phyloP scores from a whole-genome alignment of 1,140 invertebrate species.

The Ceratina australensis region DNA sequence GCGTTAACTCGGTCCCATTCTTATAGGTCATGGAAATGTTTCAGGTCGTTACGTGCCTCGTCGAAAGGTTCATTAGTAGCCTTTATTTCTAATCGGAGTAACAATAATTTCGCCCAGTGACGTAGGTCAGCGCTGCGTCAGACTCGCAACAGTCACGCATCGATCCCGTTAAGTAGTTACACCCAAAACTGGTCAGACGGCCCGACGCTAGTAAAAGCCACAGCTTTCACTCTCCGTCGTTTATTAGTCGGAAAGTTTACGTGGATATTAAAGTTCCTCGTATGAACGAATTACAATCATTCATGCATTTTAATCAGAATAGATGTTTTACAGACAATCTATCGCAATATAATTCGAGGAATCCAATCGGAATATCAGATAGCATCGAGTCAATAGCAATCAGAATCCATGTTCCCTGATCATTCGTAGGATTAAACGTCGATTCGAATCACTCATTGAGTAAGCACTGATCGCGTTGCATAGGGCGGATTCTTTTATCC shows the following conservation, averaged over 20 bases:
- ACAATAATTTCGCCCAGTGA: constrained; percentile 24
- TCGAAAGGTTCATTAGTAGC: background rate
- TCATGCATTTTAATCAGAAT: too few relatives aligned
- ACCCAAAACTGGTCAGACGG: constrained; percentile 23
- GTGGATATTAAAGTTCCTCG: too few relatives aligned
- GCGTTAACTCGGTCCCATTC: background rate
- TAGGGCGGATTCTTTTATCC: constrained; percentile 49
- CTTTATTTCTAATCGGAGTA: background rate
- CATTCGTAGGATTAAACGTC: constrained; percentile 11
- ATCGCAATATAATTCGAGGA: too few relatives aligned
- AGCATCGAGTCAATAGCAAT: too few relatives aligned
- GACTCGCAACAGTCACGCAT: constrained; percentile 38
- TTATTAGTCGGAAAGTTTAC: too few relatives aligned
- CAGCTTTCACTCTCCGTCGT: too few relatives aligned
- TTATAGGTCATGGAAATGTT: background rate
- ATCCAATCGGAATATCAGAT: too few relatives aligned
- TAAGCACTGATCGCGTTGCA: constrained; percentile 32
- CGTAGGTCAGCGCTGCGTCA: constrained; percentile 39
- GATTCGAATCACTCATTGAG: constrained; percentile 37
- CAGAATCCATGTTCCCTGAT: too few relatives aligned
- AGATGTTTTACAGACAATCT: too few relatives aligned
- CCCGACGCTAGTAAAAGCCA: background rate
- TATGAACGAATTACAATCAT: too few relatives aligned
- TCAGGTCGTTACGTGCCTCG: background rate
- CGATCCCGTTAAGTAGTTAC: constrained; percentile 43